Percentiles rank a stretch among this genome's conserved stretches.
Conservation (phyloP, 2,888 invertebrate genomes). For the Pollenia angustigena region DNA sequence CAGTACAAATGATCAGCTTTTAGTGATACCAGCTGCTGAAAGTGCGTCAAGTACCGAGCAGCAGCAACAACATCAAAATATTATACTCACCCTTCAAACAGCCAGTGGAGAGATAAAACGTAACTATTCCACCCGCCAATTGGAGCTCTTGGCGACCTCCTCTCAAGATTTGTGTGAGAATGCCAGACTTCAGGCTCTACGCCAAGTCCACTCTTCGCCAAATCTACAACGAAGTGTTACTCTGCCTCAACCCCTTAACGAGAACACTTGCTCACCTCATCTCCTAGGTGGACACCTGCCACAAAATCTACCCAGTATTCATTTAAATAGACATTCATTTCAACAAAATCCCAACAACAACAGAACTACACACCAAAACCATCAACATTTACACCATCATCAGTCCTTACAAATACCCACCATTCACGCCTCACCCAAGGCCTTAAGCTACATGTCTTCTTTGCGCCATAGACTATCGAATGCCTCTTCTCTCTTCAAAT, state of each 20-base stretch:
- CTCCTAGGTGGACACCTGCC: slow-evolving; percentile 76
- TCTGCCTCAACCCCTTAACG: slow-evolving; percentile 76
- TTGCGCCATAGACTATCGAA: slow-evolving; percentile 92
- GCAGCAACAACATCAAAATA: slow-evolving; percentile 71
- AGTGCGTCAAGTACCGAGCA: slow-evolving; percentile 27
- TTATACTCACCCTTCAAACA: slow-evolving; percentile 82
- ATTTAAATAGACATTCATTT: slow-evolving; percentile 70
- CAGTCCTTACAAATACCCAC: slow-evolving; percentile 81
- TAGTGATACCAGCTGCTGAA: slow-evolving; percentile 76
- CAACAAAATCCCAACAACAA: slow-evolving; percentile 51
- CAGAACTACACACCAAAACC: slow-evolving; percentile 74
- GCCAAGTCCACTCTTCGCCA: slow-evolving; percentile 84
- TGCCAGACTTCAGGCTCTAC: slow-evolving; percentile 79
- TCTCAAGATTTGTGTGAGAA: slow-evolving; percentile 81
- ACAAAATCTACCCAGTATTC: slow-evolving; percentile 67
- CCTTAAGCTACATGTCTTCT: slow-evolving; percentile 87
- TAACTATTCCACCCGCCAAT: slow-evolving; percentile 83
- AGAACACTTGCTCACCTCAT: slow-evolving; percentile 78
- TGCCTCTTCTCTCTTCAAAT: slow-evolving; percentile 92
- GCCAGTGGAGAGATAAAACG: slow-evolving; percentile 84
- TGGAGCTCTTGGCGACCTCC: slow-evolving; percentile 81
- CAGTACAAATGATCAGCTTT: slow-evolving; percentile 63
- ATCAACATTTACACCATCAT: slow-evolving; percentile 73
- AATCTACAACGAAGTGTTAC: slow-evolving; percentile 82
- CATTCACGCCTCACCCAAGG: slow-evolving; percentile 83